Evolutionary conservation across 2,888 invertebrate genomes (phyloP).

Genomic region (Xylota segnis): DNA sequence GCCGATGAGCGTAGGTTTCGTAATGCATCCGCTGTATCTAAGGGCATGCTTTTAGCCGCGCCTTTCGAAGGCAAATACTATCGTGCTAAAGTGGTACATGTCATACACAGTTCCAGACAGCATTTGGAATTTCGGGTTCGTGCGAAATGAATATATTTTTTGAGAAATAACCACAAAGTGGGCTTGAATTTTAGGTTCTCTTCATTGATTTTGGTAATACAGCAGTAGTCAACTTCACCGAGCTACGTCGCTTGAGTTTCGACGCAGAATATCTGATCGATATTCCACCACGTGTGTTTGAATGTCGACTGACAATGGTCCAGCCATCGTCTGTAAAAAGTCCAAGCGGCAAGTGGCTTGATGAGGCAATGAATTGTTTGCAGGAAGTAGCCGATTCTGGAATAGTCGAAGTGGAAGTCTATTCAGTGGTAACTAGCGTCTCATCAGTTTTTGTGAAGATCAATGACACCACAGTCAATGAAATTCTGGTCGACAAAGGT

Average conservation of each 20-base stretch:
- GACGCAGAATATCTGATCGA: constrained; percentile 78
- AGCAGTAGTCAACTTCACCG: constrained; percentile 84
- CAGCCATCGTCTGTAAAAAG: constrained; percentile 88
- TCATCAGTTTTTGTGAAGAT: constrained; percentile 88
- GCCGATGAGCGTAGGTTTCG: constrained; percentile 79
- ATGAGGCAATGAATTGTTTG: constrained; percentile 85
- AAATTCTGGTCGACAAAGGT: constrained; percentile 87
- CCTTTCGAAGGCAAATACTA: constrained; percentile 85
- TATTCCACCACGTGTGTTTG: constrained; percentile 88
- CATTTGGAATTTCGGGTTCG: constrained; percentile 79
- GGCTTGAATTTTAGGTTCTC: constrained; percentile 86
- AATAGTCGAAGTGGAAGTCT: constrained; percentile 82
- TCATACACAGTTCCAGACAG: constrained; percentile 79
- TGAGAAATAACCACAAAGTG: background rate
- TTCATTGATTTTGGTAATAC: constrained; percentile 93
- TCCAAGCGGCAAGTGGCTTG: constrained; percentile 87
- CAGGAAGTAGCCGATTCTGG: constrained; percentile 81
- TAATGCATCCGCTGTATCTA: constrained; percentile 80
- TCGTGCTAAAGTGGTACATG: constrained; percentile 86
- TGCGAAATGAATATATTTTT: background rate
- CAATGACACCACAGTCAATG: constrained; percentile 86
- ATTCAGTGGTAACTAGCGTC: constrained; percentile 92
- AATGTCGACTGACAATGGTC: constrained; percentile 89
- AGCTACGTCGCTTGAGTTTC: constrained; percentile 84
- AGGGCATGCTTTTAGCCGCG: constrained; percentile 87